These are phyloP conservation scores for Erpornis zantholeuca DNA, from an alignment of 2,113 vertebrate genomes.

Conservation along the genomic window DNA sequence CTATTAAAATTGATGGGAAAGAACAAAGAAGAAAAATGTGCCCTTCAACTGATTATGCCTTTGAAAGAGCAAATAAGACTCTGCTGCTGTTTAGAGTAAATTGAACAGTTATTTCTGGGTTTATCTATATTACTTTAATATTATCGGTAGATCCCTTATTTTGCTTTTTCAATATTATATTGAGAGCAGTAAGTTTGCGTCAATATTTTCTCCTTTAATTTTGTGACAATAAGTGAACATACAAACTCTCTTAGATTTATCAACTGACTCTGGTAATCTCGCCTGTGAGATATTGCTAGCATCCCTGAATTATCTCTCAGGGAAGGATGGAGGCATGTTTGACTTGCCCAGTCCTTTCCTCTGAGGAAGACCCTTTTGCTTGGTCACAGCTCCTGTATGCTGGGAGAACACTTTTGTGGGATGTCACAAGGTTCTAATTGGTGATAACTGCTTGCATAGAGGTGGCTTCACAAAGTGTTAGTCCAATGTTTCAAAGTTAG, in stretches of 20 bases:
- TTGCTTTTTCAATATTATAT: not conserved
- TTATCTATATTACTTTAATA: constrained; percentile 32
- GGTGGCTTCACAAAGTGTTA: not conserved
- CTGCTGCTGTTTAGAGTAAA: constrained; percentile 69
- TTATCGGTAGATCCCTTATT: not conserved
- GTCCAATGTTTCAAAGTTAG: constrained; percentile 1
- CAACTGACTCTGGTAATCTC: not conserved
- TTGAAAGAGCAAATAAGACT: constrained; percentile 77
- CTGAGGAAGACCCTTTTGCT: not conserved
- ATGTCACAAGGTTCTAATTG: not conserved
- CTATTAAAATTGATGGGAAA: constrained; percentile 90
- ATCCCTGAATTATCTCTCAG: not conserved
- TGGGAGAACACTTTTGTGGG: not conserved
- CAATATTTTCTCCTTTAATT: constrained; percentile 1
- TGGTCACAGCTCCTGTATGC: not conserved
- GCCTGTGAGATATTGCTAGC: not conserved
- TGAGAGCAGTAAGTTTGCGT: not conserved
- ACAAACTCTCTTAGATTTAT: not conserved
- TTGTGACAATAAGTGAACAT: not conserved
- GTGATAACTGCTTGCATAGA: not conserved
- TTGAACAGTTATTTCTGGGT: constrained; percentile 45
- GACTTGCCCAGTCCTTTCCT: not conserved
- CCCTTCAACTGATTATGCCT: constrained; percentile 84
- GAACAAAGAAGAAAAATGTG: constrained; percentile 81
- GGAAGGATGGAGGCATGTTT: not conserved